These are phyloP conservation scores for Mormyrus hasselquistii DNA, from an alignment of 2,797 vertebrate species.

Conservation along the genomic window DNA sequence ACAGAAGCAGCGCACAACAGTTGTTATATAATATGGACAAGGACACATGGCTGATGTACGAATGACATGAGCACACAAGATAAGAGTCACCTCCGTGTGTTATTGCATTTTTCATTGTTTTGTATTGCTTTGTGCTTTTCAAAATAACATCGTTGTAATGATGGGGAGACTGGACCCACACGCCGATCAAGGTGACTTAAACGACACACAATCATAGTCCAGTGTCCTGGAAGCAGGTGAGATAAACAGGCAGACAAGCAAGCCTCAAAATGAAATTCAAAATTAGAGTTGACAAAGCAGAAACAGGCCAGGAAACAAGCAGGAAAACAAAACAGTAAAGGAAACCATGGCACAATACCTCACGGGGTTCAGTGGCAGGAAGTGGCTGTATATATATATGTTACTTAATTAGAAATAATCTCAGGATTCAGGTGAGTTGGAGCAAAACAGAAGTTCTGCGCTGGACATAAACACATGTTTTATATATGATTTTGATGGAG, in stretches of 20 bases:
- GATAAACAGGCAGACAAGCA: not conserved
- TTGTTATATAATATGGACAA: not conserved
- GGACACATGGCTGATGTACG: not conserved
- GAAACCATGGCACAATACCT: not conserved
- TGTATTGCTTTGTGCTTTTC: not conserved
- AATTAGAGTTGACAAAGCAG: not conserved
- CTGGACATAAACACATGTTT: not conserved
- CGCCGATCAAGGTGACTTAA: not conserved
- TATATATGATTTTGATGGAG: not conserved
- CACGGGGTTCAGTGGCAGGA: not conserved
- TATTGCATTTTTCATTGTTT: not conserved
- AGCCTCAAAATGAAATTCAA: not conserved
- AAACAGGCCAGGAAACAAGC: not conserved
- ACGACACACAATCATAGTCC: not conserved
- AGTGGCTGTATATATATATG: not conserved
- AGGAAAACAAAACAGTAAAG: not conserved
- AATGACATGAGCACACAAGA: not conserved
- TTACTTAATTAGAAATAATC: not conserved
- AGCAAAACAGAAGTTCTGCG: not conserved
- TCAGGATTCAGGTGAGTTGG: not conserved
- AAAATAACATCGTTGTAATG: not conserved
- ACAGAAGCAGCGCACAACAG: not conserved
- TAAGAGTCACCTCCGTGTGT: not conserved
- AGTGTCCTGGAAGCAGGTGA: not conserved
- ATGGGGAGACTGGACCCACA: not conserved